These are phyloP conservation scores for Montipora cactus DNA, from an alignment of 64 coral and sea anemone species.

Conservation along the genomic window DNA sequence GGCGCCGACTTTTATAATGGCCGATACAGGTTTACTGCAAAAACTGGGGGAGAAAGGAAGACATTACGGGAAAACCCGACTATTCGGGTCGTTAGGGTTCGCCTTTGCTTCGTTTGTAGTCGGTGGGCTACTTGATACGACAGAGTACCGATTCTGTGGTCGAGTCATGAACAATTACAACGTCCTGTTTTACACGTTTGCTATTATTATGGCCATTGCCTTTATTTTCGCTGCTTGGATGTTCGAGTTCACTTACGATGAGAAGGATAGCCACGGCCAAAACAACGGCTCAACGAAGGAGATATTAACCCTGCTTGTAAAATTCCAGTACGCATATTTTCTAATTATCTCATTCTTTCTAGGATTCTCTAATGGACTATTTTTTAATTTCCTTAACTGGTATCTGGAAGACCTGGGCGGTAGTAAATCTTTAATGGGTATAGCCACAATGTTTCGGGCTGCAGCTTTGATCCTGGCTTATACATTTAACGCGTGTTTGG, in stretches of 20 bases:
- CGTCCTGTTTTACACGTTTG: constrained; percentile 93
- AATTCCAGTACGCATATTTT: constrained; percentile 85
- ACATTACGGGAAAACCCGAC: constrained; percentile 93
- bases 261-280: background rate
- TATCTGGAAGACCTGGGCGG: constrained; percentile 95
- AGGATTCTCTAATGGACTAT: constrained; percentile 84
- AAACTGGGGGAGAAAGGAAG: constrained; percentile 85
- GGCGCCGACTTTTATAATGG: constrained; percentile 93
- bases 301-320: constrained; percentile 76
- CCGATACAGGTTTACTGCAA: constrained; percentile 89
- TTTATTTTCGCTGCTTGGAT: constrained; percentile 76
- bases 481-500: constrained; percentile 73
- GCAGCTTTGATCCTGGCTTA: constrained; percentile 74
- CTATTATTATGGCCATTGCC: constrained; percentile 68
- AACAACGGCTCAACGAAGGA: constrained; percentile 33
- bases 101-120: constrained; percentile 89
- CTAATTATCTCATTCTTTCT: constrained; percentile 84
- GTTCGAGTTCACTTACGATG: constrained; percentile 88
- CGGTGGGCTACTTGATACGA: constrained; percentile 86
- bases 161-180: constrained; percentile 86
- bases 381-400: constrained; percentile 96
- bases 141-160: constrained; percentile 81
- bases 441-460: constrained; percentile 70
- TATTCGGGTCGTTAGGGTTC: constrained; percentile 90
- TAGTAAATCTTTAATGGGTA: constrained; percentile 86